These are phyloP conservation scores for Gymnocheta viridis DNA, from an alignment of 2,888 invertebrate species.

Conservation along the genomic window DNA sequence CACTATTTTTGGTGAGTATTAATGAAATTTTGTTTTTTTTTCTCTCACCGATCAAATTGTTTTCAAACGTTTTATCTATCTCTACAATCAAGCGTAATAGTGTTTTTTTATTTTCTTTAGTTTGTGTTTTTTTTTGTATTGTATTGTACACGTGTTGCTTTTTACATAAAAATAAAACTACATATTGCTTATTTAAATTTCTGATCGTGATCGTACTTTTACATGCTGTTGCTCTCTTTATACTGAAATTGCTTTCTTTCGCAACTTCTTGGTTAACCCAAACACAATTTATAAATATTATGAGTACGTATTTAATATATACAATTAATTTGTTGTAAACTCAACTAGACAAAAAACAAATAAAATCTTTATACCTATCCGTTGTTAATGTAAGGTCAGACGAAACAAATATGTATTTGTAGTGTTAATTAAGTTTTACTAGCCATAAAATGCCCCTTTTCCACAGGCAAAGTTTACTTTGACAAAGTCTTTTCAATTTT, in stretches of 20 bases:
- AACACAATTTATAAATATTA: slow-evolving; percentile 14
- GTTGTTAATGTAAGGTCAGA: neutral
- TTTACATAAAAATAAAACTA: too few relatives aligned
- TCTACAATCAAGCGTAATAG: slow-evolving; percentile 10
- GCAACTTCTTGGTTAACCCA: slow-evolving; percentile 14
- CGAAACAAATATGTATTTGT: neutral
- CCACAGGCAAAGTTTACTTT: too few relatives aligned
- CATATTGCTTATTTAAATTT: neutral
- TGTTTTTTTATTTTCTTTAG: neutral
- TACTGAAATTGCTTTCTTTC: slow-evolving; percentile 40
- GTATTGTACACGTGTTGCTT: slow-evolving; percentile 35
- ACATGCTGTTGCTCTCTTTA: slow-evolving; percentile 19
- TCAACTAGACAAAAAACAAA: neutral
- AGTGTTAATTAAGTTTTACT: too few relatives aligned
- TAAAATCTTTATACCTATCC: slow-evolving; percentile 1
- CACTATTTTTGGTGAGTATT: neutral
- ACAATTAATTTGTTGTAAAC: neutral
- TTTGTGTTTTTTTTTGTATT: neutral
- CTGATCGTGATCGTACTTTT: slow-evolving; percentile 7
- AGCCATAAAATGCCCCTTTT: too few relatives aligned
- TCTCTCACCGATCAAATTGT: neutral
- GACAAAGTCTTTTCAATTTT: too few relatives aligned
- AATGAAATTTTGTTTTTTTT: too few relatives aligned
- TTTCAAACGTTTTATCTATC: neutral
- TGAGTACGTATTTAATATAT: neutral